phyloP scores from a whole-genome alignment of 2,797 vertebrate species.

The Loriculus beryllinus region DNA sequence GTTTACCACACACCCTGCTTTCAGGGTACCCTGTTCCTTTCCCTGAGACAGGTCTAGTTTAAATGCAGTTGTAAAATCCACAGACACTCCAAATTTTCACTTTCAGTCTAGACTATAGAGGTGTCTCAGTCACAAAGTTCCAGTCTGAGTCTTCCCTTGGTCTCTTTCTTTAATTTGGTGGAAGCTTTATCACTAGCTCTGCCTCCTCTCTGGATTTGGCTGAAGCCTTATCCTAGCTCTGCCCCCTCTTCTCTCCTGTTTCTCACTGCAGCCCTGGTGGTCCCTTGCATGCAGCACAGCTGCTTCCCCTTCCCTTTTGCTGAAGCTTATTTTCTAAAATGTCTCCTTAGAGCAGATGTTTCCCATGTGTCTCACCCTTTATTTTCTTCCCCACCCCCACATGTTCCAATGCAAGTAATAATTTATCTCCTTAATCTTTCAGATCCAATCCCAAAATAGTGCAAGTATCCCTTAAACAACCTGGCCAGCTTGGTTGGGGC shows the following conservation, averaged over 20 bases:
- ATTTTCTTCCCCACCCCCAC: not conserved
- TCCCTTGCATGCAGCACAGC: not conserved
- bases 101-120: not conserved
- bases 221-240: not conserved
- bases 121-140: not conserved
- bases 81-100: not conserved
- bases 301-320: not conserved
- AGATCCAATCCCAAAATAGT: not conserved
- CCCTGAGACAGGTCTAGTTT: not conserved
- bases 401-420: not conserved
- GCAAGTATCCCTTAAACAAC: not conserved
- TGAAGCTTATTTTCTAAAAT: slow-evolving; percentile 21
- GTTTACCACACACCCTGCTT: not conserved
- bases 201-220: not conserved
- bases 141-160: not conserved
- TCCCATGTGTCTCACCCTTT: slow-evolving; percentile 2
- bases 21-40: not conserved
- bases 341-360: slow-evolving; percentile 21
- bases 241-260: not conserved
- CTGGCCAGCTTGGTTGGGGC: not conserved
- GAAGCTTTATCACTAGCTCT: not conserved
- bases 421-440: not conserved
- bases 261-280: not conserved
- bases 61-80: not conserved
- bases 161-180: not conserved